Conservation (phyloP, 1,140 invertebrate genomes). For the Batillaria attramentaria region DNA sequence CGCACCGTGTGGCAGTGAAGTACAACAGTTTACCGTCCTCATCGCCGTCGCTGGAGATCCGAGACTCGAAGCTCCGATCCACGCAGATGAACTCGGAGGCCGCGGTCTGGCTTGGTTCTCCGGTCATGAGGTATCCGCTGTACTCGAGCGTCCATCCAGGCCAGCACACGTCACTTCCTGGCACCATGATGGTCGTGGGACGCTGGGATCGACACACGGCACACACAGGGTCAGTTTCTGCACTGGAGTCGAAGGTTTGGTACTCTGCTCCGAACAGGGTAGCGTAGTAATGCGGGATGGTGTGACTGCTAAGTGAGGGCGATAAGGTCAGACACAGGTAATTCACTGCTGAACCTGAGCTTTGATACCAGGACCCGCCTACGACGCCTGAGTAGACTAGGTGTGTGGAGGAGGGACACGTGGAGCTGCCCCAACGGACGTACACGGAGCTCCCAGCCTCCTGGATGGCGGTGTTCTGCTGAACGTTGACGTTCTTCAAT, state of each 20-base stretch:
- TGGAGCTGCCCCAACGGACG: neutral
- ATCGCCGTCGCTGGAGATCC: neutral
- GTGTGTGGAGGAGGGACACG: conserved; percentile 2
- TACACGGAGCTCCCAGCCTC: too few species aligned
- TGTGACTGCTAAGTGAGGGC: conserved; percentile 11
- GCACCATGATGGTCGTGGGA: too few species aligned
- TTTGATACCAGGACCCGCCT: conserved; percentile 24
- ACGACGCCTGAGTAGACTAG: too few species aligned
- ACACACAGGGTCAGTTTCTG: conserved; percentile 59
- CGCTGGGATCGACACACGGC: too few species aligned
- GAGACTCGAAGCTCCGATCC: conserved; percentile 26
- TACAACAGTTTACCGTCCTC: conserved; percentile 35
- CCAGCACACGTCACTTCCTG: conserved; percentile 20
- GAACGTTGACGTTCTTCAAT: neutral
- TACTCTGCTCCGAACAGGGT: conserved; percentile 41
- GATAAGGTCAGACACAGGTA: conserved; percentile 14
- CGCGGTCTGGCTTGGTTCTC: conserved; percentile 6
- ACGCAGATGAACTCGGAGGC: conserved; percentile 31
- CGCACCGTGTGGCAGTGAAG: conserved; percentile 29
- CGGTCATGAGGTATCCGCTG: conserved; percentile 44
- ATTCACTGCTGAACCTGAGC: conserved; percentile 14
- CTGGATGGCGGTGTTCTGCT: neutral
- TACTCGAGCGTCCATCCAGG: conserved; percentile 46
- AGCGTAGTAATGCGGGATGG: too few species aligned
- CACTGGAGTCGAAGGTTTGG: conserved; percentile 18